Percentiles rank a stretch among this genome's conserved stretches.
Evolutionary conservation across 2,888 invertebrate genomes (phyloP).

Genomic region (Andrena bicolor): DNA sequence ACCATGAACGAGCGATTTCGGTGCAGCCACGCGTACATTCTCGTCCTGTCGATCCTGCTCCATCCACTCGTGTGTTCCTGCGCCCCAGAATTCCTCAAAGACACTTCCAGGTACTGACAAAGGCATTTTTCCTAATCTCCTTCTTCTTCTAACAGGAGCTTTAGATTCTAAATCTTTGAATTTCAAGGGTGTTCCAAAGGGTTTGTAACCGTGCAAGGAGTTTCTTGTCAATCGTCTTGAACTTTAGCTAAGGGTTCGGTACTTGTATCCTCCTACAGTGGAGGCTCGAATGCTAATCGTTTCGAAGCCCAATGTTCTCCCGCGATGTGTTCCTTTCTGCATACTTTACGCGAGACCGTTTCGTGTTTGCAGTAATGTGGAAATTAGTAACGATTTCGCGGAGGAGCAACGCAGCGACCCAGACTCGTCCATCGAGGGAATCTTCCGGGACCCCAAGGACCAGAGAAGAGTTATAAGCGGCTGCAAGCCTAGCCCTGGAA

Average conservation of each 20-base stretch:
- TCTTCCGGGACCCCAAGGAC: constrained; percentile 27
- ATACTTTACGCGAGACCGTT: neutral
- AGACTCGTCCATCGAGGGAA: constrained; percentile 36
- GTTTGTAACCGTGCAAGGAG: no score
- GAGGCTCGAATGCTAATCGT: no score
- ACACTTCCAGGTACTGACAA: constrained; percentile 47
- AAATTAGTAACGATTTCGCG: neutral
- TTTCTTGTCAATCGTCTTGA: neutral
- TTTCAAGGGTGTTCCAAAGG: no score
- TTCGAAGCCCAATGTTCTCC: no score
- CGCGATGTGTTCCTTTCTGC: no score
- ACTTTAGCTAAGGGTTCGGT: no score
- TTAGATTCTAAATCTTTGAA: neutral
- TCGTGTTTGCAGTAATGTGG: neutral
- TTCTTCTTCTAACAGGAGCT: neutral
- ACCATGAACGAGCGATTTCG: constrained; percentile 65
- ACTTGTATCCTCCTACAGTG: no score
- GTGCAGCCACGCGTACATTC: constrained; percentile 39
- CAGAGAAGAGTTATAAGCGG: neutral
- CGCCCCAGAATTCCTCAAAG: constrained; percentile 21
- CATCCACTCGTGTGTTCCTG: constrained; percentile 37
- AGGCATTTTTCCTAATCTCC: neutral
- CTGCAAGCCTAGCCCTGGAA: neutral
- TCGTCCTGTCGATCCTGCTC: constrained; percentile 56
- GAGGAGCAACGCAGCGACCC: constrained; percentile 9